phyloP scores from a whole-genome alignment of 2,797 vertebrate species.

The Argyrosomus regius region DNA sequence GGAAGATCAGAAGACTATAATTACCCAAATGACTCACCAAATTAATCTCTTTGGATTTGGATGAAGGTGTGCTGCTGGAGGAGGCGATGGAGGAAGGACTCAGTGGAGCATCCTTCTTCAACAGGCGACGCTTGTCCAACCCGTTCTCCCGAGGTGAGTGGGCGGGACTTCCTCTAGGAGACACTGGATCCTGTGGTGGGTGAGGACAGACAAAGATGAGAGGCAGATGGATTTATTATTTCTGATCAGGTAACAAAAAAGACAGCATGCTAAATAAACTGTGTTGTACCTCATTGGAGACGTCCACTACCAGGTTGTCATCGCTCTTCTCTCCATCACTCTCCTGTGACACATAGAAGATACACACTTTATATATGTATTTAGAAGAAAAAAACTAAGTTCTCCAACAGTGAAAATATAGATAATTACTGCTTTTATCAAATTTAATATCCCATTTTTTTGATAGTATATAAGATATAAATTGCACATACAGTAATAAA shows the following conservation, averaged over 20 bases:
- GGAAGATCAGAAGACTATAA: conserved; percentile 44
- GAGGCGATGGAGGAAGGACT: conserved; percentile 95
- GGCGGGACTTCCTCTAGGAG: conserved; percentile 93
- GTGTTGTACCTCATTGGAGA: conserved; percentile 92
- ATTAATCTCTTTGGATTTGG: conserved; percentile 95
- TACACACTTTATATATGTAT: background rate
- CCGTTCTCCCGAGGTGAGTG: conserved; percentile 96
- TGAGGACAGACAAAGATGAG: background rate
- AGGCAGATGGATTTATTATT: background rate
- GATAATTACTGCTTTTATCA: background rate
- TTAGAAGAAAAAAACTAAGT: background rate
- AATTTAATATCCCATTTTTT: background rate
- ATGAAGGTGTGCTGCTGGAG: conserved; percentile 96
- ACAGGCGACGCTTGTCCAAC: conserved; percentile 91
- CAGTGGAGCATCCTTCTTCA: conserved; percentile 93
- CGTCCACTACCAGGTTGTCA: conserved; percentile 93
- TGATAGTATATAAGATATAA: conserved; percentile 2
- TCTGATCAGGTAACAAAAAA: background rate
- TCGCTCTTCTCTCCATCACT: conserved; percentile 98
- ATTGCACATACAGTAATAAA: conserved; percentile 3
- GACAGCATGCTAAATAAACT: background rate
- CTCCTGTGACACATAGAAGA: conserved; percentile 84
- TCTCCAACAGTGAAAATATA: background rate
- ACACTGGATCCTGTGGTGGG: conserved; percentile 87
- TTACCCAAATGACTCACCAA: conserved; percentile 75